These are phyloP conservation scores for Willisornis vidua DNA, from an alignment of 2,113 vertebrate species.

Conservation along the genomic window DNA sequence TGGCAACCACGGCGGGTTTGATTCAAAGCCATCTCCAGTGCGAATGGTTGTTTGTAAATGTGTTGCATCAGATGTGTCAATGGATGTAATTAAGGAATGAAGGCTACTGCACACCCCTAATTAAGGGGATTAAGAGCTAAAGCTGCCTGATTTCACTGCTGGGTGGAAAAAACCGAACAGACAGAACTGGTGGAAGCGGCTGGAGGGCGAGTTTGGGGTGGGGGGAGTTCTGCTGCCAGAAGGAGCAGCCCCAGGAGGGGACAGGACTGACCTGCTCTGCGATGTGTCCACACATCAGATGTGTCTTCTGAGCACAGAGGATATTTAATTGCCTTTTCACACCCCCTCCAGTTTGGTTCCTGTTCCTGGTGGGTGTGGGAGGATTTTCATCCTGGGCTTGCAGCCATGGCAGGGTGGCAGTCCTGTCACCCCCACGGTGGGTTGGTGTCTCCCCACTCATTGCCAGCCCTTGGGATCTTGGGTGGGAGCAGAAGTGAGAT, in stretches of 20 bases:
- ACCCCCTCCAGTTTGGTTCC: background rate
- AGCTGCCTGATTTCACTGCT: constrained; percentile 43
- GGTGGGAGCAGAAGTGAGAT: background rate
- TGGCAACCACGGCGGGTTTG: background rate
- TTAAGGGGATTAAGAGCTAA: constrained; percentile 50
- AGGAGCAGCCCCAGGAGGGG: background rate
- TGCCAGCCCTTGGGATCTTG: background rate
- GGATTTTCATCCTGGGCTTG: background rate
- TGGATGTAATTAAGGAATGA: constrained; percentile 63
- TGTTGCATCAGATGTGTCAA: constrained; percentile 41
- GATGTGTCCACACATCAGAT: background rate
- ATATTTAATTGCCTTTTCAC: background rate
- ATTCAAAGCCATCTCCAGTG: constrained; percentile 18
- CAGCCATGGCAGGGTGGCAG: background rate
- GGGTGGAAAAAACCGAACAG: background rate
- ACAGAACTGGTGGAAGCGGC: background rate
- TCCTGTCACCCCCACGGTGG: background rate
- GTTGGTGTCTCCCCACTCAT: background rate
- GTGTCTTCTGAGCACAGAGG: background rate
- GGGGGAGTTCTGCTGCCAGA: background rate
- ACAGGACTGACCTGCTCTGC: background rate
- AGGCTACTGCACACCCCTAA: constrained; percentile 28
- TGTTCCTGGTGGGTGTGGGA: background rate
- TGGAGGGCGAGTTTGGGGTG: background rate
- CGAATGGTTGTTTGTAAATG: constrained; percentile 47